phyloP scores from a whole-genome alignment of 2,797 vertebrate species.

The Megaceryle alcyon region DNA sequence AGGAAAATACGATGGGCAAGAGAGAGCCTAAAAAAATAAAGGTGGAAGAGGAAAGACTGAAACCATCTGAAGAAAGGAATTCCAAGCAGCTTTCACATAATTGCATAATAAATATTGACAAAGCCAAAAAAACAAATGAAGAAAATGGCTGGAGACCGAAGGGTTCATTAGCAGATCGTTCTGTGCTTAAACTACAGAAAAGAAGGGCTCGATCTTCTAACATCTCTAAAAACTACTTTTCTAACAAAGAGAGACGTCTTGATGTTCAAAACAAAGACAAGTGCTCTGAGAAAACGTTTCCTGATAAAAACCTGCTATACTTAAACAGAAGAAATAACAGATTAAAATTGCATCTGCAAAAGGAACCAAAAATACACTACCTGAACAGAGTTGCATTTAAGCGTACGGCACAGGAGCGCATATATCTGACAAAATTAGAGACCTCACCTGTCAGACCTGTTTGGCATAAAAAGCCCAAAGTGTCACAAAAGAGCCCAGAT shows the following conservation, averaged over 20 bases:
- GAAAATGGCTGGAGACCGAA: conserved; percentile 41
- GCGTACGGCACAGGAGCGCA: conserved; percentile 70
- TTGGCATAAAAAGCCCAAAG: neutral
- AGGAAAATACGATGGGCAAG: conserved; percentile 13
- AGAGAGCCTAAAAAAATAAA: conserved; percentile 43
- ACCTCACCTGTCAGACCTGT: conserved; percentile 44
- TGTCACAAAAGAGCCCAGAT: neutral
- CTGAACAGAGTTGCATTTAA: conserved; percentile 77
- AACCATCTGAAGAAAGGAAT: neutral
- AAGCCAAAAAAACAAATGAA: conserved; percentile 38
- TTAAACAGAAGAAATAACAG: conserved; percentile 40
- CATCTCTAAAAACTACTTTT: conserved; percentile 22
- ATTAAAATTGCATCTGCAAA: conserved; percentile 59
- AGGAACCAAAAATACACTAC: conserved; percentile 75
- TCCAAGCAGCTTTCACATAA: neutral
- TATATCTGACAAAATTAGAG: conserved; percentile 76
- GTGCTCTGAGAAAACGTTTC: conserved; percentile 39
- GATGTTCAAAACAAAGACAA: conserved; percentile 55
- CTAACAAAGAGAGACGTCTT: conserved; percentile 11
- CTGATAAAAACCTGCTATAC: conserved; percentile 55
- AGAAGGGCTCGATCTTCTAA: conserved; percentile 32
- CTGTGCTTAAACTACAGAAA: conserved; percentile 39
- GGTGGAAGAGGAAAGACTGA: conserved; percentile 1
- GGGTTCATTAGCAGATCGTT: conserved; percentile 22
- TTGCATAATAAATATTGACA: neutral